These are phyloP conservation scores for Platycercus adscitus DNA, from an alignment of 2,113 vertebrate genomes.

Conservation along the genomic window DNA sequence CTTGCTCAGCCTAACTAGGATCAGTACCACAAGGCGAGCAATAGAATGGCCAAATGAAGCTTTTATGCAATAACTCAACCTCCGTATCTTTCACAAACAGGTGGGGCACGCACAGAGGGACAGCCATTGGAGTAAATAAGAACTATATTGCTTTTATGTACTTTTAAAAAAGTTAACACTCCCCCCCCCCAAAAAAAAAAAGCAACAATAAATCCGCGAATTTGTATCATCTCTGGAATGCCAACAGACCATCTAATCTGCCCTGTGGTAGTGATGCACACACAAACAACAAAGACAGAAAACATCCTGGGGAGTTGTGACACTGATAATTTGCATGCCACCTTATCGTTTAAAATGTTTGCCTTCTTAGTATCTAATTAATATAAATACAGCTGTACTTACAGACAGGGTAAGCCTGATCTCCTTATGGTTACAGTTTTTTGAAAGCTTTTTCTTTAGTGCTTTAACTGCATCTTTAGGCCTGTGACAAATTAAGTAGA, in stretches of 20 bases:
- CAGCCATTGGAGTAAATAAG: neutral
- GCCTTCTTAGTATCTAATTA: constrained; percentile 30
- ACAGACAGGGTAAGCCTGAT: constrained; percentile 80
- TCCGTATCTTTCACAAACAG: neutral
- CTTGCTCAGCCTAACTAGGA: neutral
- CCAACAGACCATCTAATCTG: neutral
- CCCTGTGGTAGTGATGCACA: neutral
- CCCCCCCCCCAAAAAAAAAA: too few relatives aligned
- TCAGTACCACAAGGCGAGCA: neutral
- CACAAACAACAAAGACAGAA: constrained; percentile 22
- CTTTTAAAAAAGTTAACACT: neutral
- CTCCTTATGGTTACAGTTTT: constrained; percentile 84
- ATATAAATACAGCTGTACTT: constrained; percentile 67
- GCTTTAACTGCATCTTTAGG: constrained; percentile 82
- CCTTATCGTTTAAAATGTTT: constrained; percentile 41
- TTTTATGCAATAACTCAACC: neutral
- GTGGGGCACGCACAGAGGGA: neutral
- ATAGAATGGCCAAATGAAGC: neutral
- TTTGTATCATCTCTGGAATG: neutral
- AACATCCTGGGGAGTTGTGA: constrained; percentile 4
- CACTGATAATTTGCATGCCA: constrained; percentile 11
- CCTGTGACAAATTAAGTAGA: constrained; percentile 54
- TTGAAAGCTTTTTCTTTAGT: constrained; percentile 79
- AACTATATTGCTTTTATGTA: neutral
- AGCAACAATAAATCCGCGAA: neutral